These are phyloP conservation scores for Nephrotoma guestfalica DNA, from an alignment of 2,888 invertebrate genomes.

Conservation along the genomic window DNA sequence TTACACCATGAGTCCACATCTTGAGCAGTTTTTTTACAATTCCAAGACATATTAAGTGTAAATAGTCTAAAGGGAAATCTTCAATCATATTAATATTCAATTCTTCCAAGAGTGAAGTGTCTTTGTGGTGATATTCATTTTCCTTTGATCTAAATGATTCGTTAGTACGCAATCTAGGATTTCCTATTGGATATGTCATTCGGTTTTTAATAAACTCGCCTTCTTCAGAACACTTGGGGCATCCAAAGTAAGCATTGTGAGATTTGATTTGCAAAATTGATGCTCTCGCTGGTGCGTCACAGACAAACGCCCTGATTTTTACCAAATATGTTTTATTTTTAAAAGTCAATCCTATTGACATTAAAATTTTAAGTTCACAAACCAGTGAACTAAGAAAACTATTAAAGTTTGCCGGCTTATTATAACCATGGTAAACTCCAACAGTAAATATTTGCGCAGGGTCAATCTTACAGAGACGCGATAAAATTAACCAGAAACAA, in stretches of 20 bases:
- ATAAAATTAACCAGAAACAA: background rate
- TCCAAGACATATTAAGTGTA: background rate
- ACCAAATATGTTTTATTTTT: background rate
- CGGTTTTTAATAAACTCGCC: background rate
- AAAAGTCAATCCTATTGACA: background rate
- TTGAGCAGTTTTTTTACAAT: background rate
- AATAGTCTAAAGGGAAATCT: background rate
- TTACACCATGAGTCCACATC: background rate
- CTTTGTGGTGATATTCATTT: constrained; percentile 1
- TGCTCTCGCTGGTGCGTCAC: background rate
- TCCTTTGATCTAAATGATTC: background rate
- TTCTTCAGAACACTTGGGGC: background rate
- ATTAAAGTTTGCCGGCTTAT: background rate
- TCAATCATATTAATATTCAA: background rate
- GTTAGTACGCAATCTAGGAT: background rate
- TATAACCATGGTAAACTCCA: background rate
- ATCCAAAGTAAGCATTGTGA: background rate
- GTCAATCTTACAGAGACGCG: background rate
- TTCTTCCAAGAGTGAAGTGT: background rate
- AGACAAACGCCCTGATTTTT: background rate
- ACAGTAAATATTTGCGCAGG: background rate
- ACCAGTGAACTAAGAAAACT: background rate
- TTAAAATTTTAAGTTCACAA: background rate
- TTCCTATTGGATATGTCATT: background rate
- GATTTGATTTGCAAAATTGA: background rate